phyloP scores from a whole-genome alignment of 2,888 invertebrate species.

The Drosophila paranaensis region DNA sequence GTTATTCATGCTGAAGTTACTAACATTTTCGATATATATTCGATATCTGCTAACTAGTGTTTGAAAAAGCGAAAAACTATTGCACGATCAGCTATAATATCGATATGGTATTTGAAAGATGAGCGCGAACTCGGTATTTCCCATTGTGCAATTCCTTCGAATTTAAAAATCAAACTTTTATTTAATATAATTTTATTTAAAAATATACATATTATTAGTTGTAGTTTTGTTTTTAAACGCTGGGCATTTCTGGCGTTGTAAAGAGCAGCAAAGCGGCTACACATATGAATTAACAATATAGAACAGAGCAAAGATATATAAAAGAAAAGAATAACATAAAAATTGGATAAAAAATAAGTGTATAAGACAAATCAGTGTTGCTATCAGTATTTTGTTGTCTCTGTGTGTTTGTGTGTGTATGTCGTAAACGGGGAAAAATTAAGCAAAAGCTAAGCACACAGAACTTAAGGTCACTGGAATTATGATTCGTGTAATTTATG shows the following conservation, averaged over 20 bases:
- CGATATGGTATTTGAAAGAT: background rate
- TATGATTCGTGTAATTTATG: conserved; percentile 41
- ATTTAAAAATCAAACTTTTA: background rate
- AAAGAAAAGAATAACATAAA: conserved; percentile 52
- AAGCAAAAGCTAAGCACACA: conserved; percentile 34
- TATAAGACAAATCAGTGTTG: conserved; percentile 40
- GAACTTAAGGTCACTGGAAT: conserved; percentile 39
- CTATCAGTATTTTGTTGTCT: conserved; percentile 21
- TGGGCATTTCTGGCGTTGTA: conserved; percentile 48
- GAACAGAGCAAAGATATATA: conserved; percentile 57
- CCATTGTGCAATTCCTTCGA: background rate
- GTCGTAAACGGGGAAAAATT: conserved; percentile 11
- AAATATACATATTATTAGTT: conserved; percentile 70
- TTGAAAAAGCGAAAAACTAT: background rate
- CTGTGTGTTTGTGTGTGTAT: background rate
- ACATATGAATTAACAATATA: conserved; percentile 66
- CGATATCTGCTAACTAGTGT: background rate
- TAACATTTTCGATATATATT: background rate
- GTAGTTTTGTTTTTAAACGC: conserved; percentile 54
- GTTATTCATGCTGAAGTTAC: background rate
- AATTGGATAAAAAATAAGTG: conserved; percentile 43
- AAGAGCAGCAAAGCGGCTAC: conserved; percentile 44
- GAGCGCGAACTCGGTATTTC: background rate
- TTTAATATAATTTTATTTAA: conserved; percentile 57
- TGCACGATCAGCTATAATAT: background rate